Conservation (phyloP, 2,113 vertebrate genomes). For the Brachyistius frenatus region DNA sequence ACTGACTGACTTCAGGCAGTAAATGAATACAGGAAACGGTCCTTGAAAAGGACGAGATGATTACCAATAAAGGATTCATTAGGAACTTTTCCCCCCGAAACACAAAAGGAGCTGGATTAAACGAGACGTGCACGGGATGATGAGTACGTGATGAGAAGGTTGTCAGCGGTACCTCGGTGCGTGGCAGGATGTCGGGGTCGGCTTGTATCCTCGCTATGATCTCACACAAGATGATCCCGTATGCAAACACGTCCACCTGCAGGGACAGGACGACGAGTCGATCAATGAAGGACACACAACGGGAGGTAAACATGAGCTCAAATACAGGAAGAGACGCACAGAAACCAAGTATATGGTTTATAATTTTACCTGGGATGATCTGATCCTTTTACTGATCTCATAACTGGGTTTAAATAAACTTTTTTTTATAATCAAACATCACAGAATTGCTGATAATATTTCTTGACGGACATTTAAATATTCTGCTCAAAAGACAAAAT, state of each 20-base stretch:
- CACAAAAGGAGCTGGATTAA: neutral
- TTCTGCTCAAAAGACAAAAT: too few relatives aligned
- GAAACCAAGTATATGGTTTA: neutral
- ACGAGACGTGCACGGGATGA: neutral
- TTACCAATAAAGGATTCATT: neutral
- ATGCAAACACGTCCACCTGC: slow-evolving; percentile 91
- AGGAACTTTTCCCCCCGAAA: too few relatives aligned
- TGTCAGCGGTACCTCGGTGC: slow-evolving; percentile 87
- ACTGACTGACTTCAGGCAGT: neutral
- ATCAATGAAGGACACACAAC: neutral
- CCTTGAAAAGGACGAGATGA: neutral
- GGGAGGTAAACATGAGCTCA: neutral
- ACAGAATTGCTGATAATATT: too few relatives aligned
- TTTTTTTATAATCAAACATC: too few relatives aligned
- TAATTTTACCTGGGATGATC: neutral
- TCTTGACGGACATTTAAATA: too few relatives aligned
- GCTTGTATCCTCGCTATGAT: slow-evolving; percentile 93
- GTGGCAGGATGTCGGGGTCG: slow-evolving; percentile 95
- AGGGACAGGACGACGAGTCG: neutral
- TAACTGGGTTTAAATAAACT: too few relatives aligned
- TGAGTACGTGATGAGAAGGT: neutral
- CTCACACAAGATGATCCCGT: slow-evolving; percentile 96
- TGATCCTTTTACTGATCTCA: too few relatives aligned
- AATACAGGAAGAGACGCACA: neutral
- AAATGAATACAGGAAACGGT: neutral